Conservation (phyloP, 2,888 invertebrate genomes). For the Watsonalla binaria region DNA sequence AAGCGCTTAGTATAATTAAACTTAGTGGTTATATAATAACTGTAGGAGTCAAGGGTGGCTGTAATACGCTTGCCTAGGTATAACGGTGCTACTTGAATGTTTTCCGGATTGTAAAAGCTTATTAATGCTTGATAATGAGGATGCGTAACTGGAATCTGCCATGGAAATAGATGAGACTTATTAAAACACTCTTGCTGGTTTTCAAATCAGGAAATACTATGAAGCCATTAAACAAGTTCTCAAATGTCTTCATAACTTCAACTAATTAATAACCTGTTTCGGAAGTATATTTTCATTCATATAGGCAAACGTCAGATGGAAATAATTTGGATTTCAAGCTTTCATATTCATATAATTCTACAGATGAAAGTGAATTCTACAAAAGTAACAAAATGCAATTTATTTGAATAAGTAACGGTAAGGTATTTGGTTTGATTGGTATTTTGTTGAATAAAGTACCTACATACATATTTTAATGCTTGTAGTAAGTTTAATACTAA, state of each 20-base stretch:
- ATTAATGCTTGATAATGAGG: neutral
- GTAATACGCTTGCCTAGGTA: neutral
- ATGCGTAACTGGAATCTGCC: neutral
- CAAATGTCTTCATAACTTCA: too few species aligned
- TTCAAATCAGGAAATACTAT: neutral
- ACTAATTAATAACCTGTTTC: neutral
- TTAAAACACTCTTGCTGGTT: too few species aligned
- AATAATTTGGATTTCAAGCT: neutral
- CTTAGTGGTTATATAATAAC: neutral
- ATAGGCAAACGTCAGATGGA: neutral
- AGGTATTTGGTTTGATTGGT: too few species aligned
- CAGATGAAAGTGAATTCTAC: neutral
- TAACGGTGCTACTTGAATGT: neutral
- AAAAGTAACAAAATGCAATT: neutral
- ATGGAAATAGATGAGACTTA: neutral
- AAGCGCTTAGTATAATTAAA: neutral
- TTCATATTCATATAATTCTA: neutral
- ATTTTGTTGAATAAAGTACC: too few species aligned
- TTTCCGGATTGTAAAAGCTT: neutral
- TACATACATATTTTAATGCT: too few species aligned
- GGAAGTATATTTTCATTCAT: neutral
- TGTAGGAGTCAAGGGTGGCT: neutral
- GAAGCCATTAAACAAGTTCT: neutral
- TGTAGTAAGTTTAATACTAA: too few species aligned
- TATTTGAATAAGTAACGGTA: neutral